Percentiles rank a stretch among this genome's conserved stretches.
Conservation (phyloP, 1,140 invertebrate genomes). For the Ectropis grisescens region DNA sequence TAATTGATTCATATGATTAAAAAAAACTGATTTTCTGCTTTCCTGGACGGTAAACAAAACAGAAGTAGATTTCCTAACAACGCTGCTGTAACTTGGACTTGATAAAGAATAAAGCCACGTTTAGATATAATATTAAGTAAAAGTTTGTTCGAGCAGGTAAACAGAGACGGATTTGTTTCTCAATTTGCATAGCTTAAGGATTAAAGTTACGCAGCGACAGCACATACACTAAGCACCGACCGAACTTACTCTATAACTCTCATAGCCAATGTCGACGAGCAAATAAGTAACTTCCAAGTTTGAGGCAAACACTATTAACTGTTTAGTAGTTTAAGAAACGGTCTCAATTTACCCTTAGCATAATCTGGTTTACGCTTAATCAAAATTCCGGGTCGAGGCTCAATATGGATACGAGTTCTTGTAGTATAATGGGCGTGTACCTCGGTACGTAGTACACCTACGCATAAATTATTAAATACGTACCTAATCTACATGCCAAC, state of each 20-base stretch:
- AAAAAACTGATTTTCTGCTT: too few relatives aligned
- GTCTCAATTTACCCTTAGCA: constrained; percentile 33
- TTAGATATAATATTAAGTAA: too few relatives aligned
- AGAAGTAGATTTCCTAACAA: too few relatives aligned
- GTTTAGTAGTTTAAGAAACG: constrained; percentile 51
- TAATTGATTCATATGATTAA: too few relatives aligned
- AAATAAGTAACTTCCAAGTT: constrained; percentile 45
- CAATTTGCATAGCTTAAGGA: constrained; percentile 32
- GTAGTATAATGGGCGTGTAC: constrained; percentile 15
- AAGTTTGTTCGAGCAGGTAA: too few relatives aligned
- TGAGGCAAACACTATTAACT: constrained; percentile 45
- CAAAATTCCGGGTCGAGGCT: constrained; percentile 43
- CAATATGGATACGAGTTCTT: constrained; percentile 24
- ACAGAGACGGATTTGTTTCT: constrained; percentile 28
- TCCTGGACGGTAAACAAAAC: too few relatives aligned
- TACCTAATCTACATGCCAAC: too few relatives aligned
- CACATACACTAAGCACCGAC: constrained; percentile 8
- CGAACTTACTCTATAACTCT: constrained; percentile 32
- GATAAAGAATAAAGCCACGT: too few relatives aligned
- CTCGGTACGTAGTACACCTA: constrained; percentile 5
- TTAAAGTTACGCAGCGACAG: constrained; percentile 10
- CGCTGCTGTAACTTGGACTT: too few relatives aligned
- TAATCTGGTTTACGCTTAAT: constrained; percentile 52
- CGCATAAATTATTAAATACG: constrained; percentile 16
- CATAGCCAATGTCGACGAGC: constrained; percentile 25